Evolutionary conservation across 2,113 vertebrate species (phyloP), one percentile per base, ranked within the genome.

Genomic region (Lasiurus borealis): DNA sequence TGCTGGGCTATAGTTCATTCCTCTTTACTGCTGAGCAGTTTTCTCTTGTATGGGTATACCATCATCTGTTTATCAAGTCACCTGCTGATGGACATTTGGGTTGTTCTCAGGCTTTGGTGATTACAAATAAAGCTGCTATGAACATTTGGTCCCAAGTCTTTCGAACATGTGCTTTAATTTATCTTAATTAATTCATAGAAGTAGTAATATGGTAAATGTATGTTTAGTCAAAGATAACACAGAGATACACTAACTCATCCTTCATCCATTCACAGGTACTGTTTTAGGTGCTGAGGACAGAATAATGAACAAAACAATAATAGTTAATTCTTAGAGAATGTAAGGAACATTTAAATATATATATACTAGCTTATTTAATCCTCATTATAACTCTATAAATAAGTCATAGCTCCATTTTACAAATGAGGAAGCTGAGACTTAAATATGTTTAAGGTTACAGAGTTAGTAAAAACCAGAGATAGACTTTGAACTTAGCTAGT

Each of bases 91-190:
- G 66, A 54, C n/a, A 72, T 54, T 80, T 73, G n/a, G 64, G 73
- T 14, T 82, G 18, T 66, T 69, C 86, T 16, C 48, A 54, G 10
- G 23, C 68, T 75, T 13, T 5, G 23, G 18, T 91, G 31, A 75
- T 66, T 81, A 73, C 15, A 64, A 72, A 71, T 78, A 72, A 85
- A 90, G 52, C 81, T 84, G 59, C 46, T 75, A 27, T 69, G 18
- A 31, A 29, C 71, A 69, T 76, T 59, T 59, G 50, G 69, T 25
- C 48, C 86, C 71, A 84, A 31, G 40, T 76, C 40, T 71, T 50
- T 69, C 83, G 86, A 50, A 77, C n/a, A 84, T 36, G 54, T 50
- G 71, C 40, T 69, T 84, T 89, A 62, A 77, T 59, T 76, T 89
- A 27, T 88, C 46, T 77, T 59, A 25, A 36, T 77, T 77, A 94